These are phyloP conservation scores for Busseola fusca DNA, from an alignment of 2,888 invertebrate genomes.

Conservation along the genomic window DNA sequence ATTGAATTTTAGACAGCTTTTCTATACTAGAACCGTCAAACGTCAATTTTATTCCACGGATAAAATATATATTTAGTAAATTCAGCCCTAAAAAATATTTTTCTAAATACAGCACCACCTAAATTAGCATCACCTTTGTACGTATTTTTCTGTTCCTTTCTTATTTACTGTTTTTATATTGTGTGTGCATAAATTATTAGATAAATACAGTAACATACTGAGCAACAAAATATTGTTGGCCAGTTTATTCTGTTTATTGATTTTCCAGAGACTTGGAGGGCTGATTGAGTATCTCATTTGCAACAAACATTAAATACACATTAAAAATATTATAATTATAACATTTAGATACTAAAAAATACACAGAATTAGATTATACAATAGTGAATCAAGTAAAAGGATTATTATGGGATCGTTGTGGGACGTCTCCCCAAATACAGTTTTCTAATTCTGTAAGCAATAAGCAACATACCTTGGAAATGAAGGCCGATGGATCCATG, in stretches of 20 bases:
- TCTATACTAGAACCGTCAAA: neutral
- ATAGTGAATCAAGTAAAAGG: neutral
- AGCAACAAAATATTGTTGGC: neutral
- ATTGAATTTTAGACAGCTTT: neutral
- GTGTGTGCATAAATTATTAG: neutral
- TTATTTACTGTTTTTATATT: neutral
- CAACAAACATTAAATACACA: neutral
- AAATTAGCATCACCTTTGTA: neutral
- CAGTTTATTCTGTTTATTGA: neutral
- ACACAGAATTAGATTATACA: neutral
- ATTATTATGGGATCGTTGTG: neutral
- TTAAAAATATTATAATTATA: neutral
- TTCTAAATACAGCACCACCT: neutral
- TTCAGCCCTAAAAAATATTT: neutral
- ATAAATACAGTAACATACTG: neutral
- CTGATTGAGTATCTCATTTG: neutral
- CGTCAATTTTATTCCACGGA: neutral
- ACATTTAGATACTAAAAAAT: neutral
- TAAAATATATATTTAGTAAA: neutral
- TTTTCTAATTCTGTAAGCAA: neutral
- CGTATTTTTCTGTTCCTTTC: neutral
- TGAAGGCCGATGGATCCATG: slow-evolving; percentile 94
- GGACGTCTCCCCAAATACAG: neutral
- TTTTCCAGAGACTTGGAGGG: neutral
- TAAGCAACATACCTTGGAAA: slow-evolving; percentile 90